phyloP scores from a whole-genome alignment of 2,888 invertebrate genomes.

The Ophioninae sp. region DNA sequence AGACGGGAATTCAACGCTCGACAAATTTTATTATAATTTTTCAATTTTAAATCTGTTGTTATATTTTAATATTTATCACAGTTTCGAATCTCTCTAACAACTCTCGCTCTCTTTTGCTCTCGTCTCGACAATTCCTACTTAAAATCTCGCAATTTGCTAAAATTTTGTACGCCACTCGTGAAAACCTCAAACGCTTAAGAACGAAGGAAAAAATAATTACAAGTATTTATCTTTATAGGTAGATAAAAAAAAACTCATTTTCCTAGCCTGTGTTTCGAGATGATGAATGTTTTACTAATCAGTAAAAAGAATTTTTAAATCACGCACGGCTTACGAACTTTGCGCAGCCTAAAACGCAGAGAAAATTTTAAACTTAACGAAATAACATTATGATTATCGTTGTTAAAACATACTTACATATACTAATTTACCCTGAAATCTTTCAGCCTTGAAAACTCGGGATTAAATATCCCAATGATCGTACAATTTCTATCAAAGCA shows the following conservation, averaged over 20 bases:
- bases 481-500: constrained; percentile 44
- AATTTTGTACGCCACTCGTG: neutral
- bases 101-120: constrained; percentile 4
- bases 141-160: neutral
- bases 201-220: too few species aligned
- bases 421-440: neutral
- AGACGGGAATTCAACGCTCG: constrained; percentile 10
- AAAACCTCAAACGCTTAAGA: too few species aligned
- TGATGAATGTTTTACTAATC: too few species aligned
- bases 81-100: constrained; percentile 20
- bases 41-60: constrained; percentile 54
- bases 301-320: constrained; percentile 7
- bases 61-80: constrained; percentile 42
- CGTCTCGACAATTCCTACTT: constrained; percentile 12
- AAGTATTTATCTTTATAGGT: too few species aligned
- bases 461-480: neutral
- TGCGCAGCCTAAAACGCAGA: constrained; percentile 18
- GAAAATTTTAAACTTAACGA: constrained; percentile 19
- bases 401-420: constrained; percentile 2
- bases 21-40: constrained; percentile 38
- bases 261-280: too few species aligned
- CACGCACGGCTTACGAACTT: constrained; percentile 7
- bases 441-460: neutral
- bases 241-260: too few species aligned
- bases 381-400: neutral